Conservation (phyloP, 2,888 invertebrate genomes). For the Gymnoscelis rufifasciata region DNA sequence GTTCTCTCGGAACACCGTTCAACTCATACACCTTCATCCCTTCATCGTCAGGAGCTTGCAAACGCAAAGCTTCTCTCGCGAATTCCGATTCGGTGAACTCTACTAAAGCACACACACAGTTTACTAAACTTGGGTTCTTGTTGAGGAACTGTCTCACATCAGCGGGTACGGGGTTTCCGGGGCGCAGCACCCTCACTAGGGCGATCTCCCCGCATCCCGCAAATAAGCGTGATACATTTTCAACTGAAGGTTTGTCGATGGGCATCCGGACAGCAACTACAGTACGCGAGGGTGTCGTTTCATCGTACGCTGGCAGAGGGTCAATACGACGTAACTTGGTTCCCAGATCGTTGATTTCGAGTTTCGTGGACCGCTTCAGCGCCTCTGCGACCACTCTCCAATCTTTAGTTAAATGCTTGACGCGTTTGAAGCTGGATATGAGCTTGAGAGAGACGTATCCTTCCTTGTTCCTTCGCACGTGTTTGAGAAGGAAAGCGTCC, state of each 20-base stretch:
- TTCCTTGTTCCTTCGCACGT: conserved; percentile 95
- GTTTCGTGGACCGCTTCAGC: conserved; percentile 85
- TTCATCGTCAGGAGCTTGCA: conserved; percentile 78
- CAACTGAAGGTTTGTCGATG: conserved; percentile 90
- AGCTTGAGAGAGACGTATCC: conserved; percentile 96
- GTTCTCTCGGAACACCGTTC: conserved; percentile 84
- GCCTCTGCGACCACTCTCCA: conserved; percentile 96
- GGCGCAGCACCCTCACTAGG: conserved; percentile 90
- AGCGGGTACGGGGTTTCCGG: conserved; percentile 93
- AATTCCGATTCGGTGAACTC: conserved; percentile 94
- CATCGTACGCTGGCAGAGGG: conserved; percentile 92
- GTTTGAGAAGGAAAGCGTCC: conserved; percentile 96
- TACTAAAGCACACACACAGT: conserved; percentile 91
- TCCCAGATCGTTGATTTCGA: conserved; percentile 93
- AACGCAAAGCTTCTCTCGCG: conserved; percentile 88
- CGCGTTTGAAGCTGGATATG: conserved; percentile 96
- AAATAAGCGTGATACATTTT: conserved; percentile 94
- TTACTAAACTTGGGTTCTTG: conserved; percentile 92
- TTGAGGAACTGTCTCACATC: conserved; percentile 94
- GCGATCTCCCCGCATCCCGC: conserved; percentile 93
- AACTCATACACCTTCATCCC: conserved; percentile 87
- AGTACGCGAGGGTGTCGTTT: conserved; percentile 94
- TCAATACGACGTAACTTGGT: conserved; percentile 93
- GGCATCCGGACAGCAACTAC: conserved; percentile 93
- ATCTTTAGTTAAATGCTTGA: conserved; percentile 95